Conservation (phyloP, 2,113 vertebrate species). For the Sorex fumeus region DNA sequence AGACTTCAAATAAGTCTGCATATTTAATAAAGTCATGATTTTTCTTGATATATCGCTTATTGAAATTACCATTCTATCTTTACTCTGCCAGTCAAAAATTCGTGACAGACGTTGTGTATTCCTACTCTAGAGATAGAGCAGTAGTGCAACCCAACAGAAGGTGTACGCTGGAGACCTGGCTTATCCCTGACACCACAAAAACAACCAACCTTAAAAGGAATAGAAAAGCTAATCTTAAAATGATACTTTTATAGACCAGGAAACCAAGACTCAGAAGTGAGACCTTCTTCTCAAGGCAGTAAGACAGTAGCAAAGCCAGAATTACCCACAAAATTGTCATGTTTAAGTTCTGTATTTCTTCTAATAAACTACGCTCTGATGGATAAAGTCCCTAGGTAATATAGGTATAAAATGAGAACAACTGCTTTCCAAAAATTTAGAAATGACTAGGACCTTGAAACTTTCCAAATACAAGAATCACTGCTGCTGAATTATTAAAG, state of each 20-base stretch:
- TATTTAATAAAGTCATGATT: slow-evolving; percentile 4
- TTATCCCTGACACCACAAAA: too few species aligned
- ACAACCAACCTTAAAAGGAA: not conserved
- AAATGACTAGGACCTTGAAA: slow-evolving; percentile 17
- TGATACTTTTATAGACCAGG: not conserved
- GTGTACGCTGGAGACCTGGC: too few species aligned
- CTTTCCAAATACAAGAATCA: not conserved
- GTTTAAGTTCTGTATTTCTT: not conserved
- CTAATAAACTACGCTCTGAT: not conserved
- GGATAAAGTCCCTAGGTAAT: not conserved
- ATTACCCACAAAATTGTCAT: not conserved
- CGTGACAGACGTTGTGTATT: not conserved
- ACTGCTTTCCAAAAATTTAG: slow-evolving; percentile 41
- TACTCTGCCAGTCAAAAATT: slow-evolving; percentile 31
- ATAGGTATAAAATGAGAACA: not conserved
- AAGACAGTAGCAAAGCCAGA: not conserved
- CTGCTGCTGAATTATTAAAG: not conserved
- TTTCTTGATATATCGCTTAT: slow-evolving; percentile 19
- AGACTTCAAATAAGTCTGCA: not conserved
- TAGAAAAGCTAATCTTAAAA: not conserved
- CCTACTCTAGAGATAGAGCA: not conserved
- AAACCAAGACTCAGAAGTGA: not conserved
- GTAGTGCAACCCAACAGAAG: too few species aligned
- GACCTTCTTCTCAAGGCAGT: not conserved
- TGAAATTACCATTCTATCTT: slow-evolving; percentile 7